These are phyloP conservation scores for Ganaspis brasiliensis DNA, from an alignment of 2,888 invertebrate genomes.

Conservation along the genomic window DNA sequence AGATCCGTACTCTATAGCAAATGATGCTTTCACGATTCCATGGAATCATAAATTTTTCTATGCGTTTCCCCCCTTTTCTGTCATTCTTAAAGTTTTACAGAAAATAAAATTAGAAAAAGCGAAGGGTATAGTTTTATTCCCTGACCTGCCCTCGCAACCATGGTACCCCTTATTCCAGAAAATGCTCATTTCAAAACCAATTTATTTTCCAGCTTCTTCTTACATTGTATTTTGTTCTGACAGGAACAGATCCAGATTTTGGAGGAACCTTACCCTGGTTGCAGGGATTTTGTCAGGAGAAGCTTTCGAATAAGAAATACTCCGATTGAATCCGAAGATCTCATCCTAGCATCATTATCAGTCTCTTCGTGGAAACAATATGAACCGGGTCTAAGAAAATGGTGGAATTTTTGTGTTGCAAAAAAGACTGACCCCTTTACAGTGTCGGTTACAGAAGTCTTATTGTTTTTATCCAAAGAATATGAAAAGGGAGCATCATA, in stretches of 20 bases:
- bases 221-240: not conserved
- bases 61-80: conserved; percentile 56
- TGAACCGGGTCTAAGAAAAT: conserved; percentile 44
- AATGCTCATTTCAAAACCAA: conserved; percentile 19
- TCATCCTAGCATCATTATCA: not conserved
- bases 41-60: conserved; percentile 53
- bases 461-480: conserved; percentile 34
- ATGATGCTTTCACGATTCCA: conserved; percentile 53
- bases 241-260: conserved; percentile 21
- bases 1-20: conserved; percentile 51
- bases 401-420: conserved; percentile 49
- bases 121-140: conserved; percentile 48
- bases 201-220: not conserved
- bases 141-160: conserved; percentile 50
- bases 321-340: not conserved
- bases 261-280: conserved; percentile 38
- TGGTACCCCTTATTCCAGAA: conserved; percentile 49
- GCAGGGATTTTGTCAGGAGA: conserved; percentile 31
- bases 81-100: conserved; percentile 34
- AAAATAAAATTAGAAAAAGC: conserved; percentile 51
- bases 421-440: conserved; percentile 22
- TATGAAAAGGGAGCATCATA: not conserved
- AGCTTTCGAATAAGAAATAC: conserved; percentile 25
- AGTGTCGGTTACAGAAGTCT: not conserved
- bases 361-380: conserved; percentile 28